Base-by-base conservation (phyloP, 2,888 invertebrate genomes). In the Polyommatus icarus region DNA sequence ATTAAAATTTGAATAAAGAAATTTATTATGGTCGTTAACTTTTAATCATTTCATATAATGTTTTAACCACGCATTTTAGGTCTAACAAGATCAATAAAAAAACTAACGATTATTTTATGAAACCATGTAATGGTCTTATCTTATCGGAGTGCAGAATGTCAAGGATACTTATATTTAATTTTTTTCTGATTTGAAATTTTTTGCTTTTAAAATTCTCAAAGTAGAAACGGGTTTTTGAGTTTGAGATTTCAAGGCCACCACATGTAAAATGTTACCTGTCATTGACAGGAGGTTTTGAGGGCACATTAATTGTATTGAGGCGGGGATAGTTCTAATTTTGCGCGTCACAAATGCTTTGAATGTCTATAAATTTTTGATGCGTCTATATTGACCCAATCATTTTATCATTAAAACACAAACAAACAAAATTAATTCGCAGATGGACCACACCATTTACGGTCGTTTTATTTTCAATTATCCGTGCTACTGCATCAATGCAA, bases 381-480 rank as follows among this genome's bases (percentile, higher is more conserved):
- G 36, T 40, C 36, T n/a, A 36, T n/a, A 36, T 72, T 20, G 36
- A 72, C 36, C 2, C 10, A 72, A 72, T 40, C 71, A 71, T 20
- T 8, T 1, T n/a, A 15, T 40, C 72, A 72, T 72, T n/a, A 72
- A 36, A 36, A 32, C 10, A 40, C 72, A 72, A 72, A 72, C 32
- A 32, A 18, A 72, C 36, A 46, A 20, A 72, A 40, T 46, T 72
- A 40, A 40, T 72, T 36, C 0, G n/a, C 24, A 61, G 20, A 72
- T 0, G 10, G 6, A 72, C 72, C 36, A 40, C 36, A 46, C 20
- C 36, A 36, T 12, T 46, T 4, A 20, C 72, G 18, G 12, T 40
- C n/a, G 20, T 40, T 72, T 20, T 40, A 46, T 36, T 72, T 46
- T 40, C 20, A 72, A 72, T 72, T 72, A 72, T 40, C 18, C 40